Evolutionary conservation across 1,140 invertebrate species (phyloP), one percentile per base, ranked within the genome.

Genomic region (Patella vulgata): DNA sequence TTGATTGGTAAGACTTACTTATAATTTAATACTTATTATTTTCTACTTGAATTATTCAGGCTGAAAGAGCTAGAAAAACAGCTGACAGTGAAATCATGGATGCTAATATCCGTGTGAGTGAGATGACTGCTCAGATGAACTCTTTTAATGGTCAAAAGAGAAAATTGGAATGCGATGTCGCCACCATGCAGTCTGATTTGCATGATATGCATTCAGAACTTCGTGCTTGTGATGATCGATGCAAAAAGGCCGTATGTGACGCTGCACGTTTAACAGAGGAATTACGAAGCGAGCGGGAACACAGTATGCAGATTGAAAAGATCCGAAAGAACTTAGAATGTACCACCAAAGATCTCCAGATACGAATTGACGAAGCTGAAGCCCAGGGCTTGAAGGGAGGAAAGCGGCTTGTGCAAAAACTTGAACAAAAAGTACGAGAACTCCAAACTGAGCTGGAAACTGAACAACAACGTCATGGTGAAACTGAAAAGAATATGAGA

Each of bases 311-410:
- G 68, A 93, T 97, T 85, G 96, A 99, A 88, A 98, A 97, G 88
- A 88, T 97, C 81, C 92, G 96, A 84, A 98, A 98, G 87, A 91
- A 92, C 51, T 89, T 98, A 61, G 97, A 99, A 85, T 90, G 90
- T 73, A 95, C 98, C 84, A 94, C 98, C 87, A 99, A 98, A 89
- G 97, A 99, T 84, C 88, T 99, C 76, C 96, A 98, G 85, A 73
- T 82, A n/a, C 91, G 95, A 80, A 87, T 97, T 66, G 95, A 97
- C 76, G 95, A 97, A 83, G 93, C 95, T 66, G 96, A 98, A 84
- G 91, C 91, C 65, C 94, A 95, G 77, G 96, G 95, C 39, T 89
- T 97, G 55, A 98, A 98, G 88, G 96, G 96, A 79, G 96, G 96
- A 83, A 98, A 97, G 90, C 96, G 81, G 50, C 81, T 85, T 46